Conservation (phyloP, 2,888 invertebrate species). For the Eledone cirrhosa region DNA sequence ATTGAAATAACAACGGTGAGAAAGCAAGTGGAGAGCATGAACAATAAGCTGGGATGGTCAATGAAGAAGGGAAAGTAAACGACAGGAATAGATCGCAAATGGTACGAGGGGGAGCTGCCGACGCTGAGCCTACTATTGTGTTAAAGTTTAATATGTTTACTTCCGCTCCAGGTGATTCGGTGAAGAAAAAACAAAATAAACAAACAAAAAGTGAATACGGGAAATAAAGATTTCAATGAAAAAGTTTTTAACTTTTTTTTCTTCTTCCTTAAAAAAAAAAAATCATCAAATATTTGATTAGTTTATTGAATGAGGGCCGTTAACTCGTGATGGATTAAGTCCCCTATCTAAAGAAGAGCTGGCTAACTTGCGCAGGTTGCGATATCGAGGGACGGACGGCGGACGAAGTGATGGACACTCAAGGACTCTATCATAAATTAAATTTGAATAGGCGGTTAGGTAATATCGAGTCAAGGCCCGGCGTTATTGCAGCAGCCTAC, state of each 20-base stretch:
- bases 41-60: neutral
- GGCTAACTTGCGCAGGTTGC: neutral
- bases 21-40: no score
- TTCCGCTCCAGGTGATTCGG: slow-evolving; percentile 19
- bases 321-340: slow-evolving; percentile 17
- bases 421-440: neutral
- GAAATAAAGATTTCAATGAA: slow-evolving; percentile 11
- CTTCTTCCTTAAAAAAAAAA: neutral
- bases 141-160: neutral
- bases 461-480: slow-evolving; percentile 13
- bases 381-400: neutral
- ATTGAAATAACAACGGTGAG: slow-evolving; percentile 7
- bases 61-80: neutral
- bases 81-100: neutral
- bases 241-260: slow-evolving; percentile 6
- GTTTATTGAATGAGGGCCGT: slow-evolving; percentile 17
- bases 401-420: neutral
- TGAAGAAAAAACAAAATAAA: neutral
- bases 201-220: neutral
- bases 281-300: slow-evolving; percentile 19
- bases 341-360: slow-evolving; percentile 15
- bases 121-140: neutral
- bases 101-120: neutral
- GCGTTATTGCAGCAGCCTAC: neutral
- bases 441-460: slow-evolving; percentile 21